Evolutionary conservation across 2,113 vertebrate species (phyloP).

Genomic region (Parus major): DNA sequence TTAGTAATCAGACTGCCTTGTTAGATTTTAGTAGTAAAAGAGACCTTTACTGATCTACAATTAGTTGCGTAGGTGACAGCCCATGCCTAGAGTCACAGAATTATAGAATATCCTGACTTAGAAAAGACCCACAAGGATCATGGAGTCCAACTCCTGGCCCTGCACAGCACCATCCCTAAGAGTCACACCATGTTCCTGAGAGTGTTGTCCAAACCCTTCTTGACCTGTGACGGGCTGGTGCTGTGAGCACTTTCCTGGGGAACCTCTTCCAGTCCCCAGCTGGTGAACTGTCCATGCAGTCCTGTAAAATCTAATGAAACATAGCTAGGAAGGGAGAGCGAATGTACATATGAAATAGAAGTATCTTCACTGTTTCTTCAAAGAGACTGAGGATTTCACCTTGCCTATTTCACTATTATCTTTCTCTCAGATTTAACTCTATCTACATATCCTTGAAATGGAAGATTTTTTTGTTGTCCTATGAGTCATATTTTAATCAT

Average conservation of each 20-base stretch:
- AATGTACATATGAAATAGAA: background rate
- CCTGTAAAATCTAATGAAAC: background rate
- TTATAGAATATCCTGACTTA: background rate
- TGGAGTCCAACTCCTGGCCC: background rate
- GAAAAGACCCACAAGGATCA: background rate
- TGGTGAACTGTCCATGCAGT: background rate
- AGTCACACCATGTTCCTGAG: too few relatives aligned
- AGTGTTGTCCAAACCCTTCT: accelerated
- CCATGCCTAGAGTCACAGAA: background rate
- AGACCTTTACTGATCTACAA: background rate
- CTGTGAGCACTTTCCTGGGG: background rate
- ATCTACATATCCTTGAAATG: background rate
- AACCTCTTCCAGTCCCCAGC: background rate
- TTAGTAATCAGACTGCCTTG: background rate
- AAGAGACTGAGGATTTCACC: background rate
- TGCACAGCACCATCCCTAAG: background rate
- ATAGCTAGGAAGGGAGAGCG: background rate
- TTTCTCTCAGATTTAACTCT: background rate
- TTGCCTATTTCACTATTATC: background rate
- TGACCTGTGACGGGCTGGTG: background rate
- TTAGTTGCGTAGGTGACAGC: background rate
- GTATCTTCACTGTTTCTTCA: background rate
- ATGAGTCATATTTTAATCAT: background rate
- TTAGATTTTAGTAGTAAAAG: background rate
- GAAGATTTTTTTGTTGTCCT: background rate